These are phyloP conservation scores for Typhlomys cinereus DNA, from an alignment of 2,113 vertebrate genomes.

Conservation along the genomic window DNA sequence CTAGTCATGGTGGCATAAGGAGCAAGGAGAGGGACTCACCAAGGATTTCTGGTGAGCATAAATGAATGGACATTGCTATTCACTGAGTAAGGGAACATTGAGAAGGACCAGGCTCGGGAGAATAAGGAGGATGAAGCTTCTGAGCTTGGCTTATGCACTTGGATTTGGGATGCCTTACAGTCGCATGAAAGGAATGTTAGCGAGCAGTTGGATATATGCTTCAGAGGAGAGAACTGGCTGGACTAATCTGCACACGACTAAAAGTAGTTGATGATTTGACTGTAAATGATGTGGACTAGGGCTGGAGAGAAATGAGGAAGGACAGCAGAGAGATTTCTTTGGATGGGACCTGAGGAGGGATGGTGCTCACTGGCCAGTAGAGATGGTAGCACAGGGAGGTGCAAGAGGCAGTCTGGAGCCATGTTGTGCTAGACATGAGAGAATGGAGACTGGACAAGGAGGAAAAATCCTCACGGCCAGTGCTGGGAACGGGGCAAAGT, in stretches of 20 bases:
- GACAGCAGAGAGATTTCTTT: background rate
- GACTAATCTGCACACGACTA: background rate
- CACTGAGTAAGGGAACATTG: background rate
- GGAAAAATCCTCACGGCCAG: too few species aligned
- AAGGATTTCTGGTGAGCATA: background rate
- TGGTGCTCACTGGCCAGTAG: too few species aligned
- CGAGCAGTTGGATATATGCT: background rate
- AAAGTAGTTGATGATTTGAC: background rate
- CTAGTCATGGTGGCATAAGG: background rate
- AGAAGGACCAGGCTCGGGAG: background rate
- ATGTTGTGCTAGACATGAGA: too few species aligned
- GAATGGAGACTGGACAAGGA: too few species aligned
- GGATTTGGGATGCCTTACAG: background rate
- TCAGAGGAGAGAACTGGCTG: background rate
- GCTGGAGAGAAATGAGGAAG: background rate
- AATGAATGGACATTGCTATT: background rate
- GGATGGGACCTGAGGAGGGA: too few species aligned
- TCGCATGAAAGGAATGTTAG: background rate
- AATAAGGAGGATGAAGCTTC: background rate
- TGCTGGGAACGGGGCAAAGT: too few species aligned
- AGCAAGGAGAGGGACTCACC: background rate
- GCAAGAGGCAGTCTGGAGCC: too few species aligned
- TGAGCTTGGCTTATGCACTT: constrained; percentile 24
- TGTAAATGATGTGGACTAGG: background rate
- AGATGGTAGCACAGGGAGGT: too few species aligned